Evolutionary conservation across 2,888 invertebrate species (phyloP), one percentile per base, ranked within the genome.

Genomic region (Sarcophaga rosellei): DNA sequence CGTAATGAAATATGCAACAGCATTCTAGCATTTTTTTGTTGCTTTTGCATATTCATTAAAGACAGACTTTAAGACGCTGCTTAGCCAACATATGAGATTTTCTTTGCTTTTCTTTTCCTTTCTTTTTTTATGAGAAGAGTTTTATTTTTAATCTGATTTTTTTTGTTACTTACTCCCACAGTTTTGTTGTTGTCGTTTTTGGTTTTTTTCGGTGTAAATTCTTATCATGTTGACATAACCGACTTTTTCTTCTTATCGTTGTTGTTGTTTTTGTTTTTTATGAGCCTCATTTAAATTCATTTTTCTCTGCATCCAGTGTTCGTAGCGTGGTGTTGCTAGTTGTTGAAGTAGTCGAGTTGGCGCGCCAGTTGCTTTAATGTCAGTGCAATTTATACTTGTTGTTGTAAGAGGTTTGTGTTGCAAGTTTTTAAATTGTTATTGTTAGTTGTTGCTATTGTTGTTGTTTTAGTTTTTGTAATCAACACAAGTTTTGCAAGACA

Each of bases 221-320:
- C 65, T 73, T 77, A 77, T 73, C 66, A 53, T 83, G 77, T 83
- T 83, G 77, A 83, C 72, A 83, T 73, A 78, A 66, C 66, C 61
- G 44, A 83, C 75, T 75, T 70, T 17, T 8, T 35, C 35, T 35
- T 25, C 6, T 6, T 35, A 1, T 47, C 15, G 15, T 47, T 53
- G 53, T 53, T 53, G 4, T 12, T 53, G 53, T 53, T 72, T 21
- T 15, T 20, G 62, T 59, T 61, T 72, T 63, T 66, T 62, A 44
- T 10, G 21, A 73, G n/a, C 77, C 81, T 81, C 77, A 85, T 81
- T 81, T 85, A 77, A 85, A 85, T 81, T 85, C 69, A 81, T 77
- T 81, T 77, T 63, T 62, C 45, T 47, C 47, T 68, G 63, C 62
- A 35, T 4, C 0, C 21, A 21, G 61, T 21, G 61, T 45, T 53